phyloP scores from a whole-genome alignment of 2,888 invertebrate species.

The Ochropleura plecta region DNA sequence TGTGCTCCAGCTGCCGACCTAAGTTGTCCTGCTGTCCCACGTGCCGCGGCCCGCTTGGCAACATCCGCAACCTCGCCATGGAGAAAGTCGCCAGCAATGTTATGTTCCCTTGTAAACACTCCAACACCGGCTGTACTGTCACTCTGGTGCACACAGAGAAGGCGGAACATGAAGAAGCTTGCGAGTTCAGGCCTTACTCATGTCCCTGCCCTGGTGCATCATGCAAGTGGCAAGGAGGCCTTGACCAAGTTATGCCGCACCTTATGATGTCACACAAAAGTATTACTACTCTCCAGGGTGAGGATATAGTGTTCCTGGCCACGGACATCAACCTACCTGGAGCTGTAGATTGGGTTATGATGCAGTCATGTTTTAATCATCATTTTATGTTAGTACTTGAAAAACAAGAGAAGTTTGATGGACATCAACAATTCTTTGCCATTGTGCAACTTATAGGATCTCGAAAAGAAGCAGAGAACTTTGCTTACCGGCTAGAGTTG shows the following conservation, averaged over 20 bases:
- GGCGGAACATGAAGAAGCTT: constrained; percentile 99
- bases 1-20: constrained; percentile 99
- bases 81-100: constrained; percentile 99
- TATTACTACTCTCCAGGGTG: constrained; percentile 99
- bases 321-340: constrained; percentile 99
- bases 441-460: constrained; percentile 99
- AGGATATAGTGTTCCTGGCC: constrained; percentile 99
- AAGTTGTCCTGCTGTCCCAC: constrained; percentile 99
- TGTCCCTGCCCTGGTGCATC: constrained; percentile 99
- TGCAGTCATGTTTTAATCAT: constrained; percentile 99
- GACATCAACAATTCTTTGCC: constrained; percentile 98
- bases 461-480: constrained; percentile 99
- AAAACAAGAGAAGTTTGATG: constrained; percentile 99
- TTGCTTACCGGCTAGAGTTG: constrained; percentile 99
- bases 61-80: constrained; percentile 99
- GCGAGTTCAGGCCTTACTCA: constrained; percentile 99
- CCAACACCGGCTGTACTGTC: constrained; percentile 97
- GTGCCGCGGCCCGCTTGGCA: constrained; percentile 98
- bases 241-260: constrained; percentile 99
- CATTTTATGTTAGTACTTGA: constrained; percentile 99
- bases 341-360: constrained; percentile 99
- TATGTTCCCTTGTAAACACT: constrained; percentile 99
- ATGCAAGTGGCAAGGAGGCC: constrained; percentile 99
- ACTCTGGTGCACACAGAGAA: constrained; percentile 99
- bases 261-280: constrained; percentile 99